Percentiles rank a stretch among this genome's conserved stretches.
Evolutionary conservation across 2,888 invertebrate genomes (phyloP).

Genomic region (Harpalus rufipes): DNA sequence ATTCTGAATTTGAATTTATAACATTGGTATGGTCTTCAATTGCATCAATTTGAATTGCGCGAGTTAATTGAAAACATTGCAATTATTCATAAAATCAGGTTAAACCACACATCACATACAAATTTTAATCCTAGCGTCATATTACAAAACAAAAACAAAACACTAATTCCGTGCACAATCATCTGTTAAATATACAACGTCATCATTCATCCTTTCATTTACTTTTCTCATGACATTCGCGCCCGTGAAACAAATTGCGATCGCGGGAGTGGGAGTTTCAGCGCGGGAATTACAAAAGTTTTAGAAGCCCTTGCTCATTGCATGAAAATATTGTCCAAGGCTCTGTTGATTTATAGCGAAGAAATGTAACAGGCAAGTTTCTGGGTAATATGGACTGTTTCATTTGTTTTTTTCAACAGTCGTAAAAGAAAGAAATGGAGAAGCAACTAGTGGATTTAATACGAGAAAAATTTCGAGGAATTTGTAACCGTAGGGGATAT

Average conservation of each 20-base stretch:
- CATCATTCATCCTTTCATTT: constrained; percentile 23
- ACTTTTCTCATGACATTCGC: constrained; percentile 22
- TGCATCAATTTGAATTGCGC: constrained; percentile 17
- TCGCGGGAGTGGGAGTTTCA: constrained; percentile 16
- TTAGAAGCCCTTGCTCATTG: constrained; percentile 35
- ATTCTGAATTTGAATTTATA: background rate
- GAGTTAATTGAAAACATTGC: constrained; percentile 10
- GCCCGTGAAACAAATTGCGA: constrained; percentile 33
- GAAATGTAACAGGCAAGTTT: background rate
- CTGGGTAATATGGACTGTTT: background rate
- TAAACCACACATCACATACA: constrained; percentile 45
- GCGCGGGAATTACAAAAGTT: constrained; percentile 41
- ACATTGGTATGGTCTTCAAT: background rate
- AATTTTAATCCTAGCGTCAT: constrained; percentile 24
- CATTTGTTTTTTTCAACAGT: background rate
- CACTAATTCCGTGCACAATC: constrained; percentile 37
- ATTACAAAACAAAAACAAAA: constrained; percentile 50
- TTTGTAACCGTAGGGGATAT: too few relatives aligned
- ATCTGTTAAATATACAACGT: constrained; percentile 21
- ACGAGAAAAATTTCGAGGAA: too few relatives aligned
- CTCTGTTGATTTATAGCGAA: constrained; percentile 26
- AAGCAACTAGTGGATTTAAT: constrained; percentile 8
- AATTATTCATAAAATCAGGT: constrained; percentile 29
- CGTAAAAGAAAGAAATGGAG: constrained; percentile 11
- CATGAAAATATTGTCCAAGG: constrained; percentile 31